Percentiles rank a stretch among this genome's conserved stretches.
These are phyloP conservation scores for Poliocrania exsul DNA, from an alignment of 2,797 vertebrate genomes.

Conservation along the genomic window DNA sequence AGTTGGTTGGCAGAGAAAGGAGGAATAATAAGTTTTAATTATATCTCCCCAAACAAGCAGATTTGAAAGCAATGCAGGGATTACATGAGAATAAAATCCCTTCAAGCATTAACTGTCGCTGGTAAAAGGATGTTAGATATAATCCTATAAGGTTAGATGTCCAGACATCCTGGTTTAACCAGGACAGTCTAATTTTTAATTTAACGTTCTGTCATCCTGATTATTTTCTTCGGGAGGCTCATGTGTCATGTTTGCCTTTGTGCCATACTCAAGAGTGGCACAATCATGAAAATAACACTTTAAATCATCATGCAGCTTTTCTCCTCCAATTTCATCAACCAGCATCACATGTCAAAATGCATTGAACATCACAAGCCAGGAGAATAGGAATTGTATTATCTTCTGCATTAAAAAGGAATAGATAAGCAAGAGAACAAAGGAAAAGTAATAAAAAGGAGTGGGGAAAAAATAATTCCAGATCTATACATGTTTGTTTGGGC, in stretches of 20 bases:
- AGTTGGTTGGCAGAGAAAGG: conserved; percentile 72
- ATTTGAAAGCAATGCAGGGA: conserved; percentile 74
- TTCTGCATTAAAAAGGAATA: conserved; percentile 59
- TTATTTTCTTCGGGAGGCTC: conserved; percentile 62
- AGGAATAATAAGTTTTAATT: conserved; percentile 79
- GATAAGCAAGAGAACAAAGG: conserved; percentile 55
- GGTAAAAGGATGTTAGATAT: conserved; percentile 68
- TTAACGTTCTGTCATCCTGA: conserved; percentile 66
- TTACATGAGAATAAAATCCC: conserved; percentile 68
- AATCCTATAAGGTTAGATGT: conserved; percentile 72
- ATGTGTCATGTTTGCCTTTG: conserved; percentile 64
- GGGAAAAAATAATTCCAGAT: conserved; percentile 46
- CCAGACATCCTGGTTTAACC: conserved; percentile 64
- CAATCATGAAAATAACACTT: conserved; percentile 67
- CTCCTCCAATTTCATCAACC: conserved; percentile 68
- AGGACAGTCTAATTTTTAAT: conserved; percentile 71
- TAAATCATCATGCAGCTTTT: conserved; percentile 68
- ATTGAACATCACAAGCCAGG: conserved; percentile 56
- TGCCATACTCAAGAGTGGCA: conserved; percentile 57
- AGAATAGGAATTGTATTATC: conserved; percentile 59
- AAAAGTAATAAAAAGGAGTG: conserved; percentile 54
- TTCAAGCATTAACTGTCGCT: conserved; percentile 69
- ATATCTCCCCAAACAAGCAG: conserved; percentile 73
- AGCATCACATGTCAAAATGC: conserved; percentile 67
- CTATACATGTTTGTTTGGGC: background rate